Conservation (phyloP, 2,888 invertebrate genomes). For the Cactoblastis cactorum region DNA sequence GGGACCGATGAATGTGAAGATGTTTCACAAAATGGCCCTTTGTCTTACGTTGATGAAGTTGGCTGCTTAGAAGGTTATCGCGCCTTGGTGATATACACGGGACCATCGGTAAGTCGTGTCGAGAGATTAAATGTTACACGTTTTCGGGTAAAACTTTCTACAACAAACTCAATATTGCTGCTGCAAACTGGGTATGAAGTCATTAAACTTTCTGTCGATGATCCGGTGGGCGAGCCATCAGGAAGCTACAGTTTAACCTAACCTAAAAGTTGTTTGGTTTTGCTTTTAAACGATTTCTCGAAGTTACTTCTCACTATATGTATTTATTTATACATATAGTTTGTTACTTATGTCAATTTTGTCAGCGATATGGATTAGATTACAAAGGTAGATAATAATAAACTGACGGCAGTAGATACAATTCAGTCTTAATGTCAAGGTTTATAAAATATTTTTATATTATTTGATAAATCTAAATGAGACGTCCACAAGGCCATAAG, state of each 20-base stretch:
- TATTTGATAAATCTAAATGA: background rate
- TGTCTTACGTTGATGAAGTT: constrained; percentile 28
- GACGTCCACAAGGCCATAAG: background rate
- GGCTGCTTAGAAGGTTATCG: constrained; percentile 26
- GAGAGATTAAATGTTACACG: constrained; percentile 34
- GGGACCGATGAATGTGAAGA: constrained; percentile 36
- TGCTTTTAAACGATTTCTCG: constrained; percentile 6
- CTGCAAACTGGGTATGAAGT: constrained; percentile 43
- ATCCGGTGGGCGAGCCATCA: constrained; percentile 36
- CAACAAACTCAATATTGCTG: constrained; percentile 33
- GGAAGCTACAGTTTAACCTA: constrained; percentile 24
- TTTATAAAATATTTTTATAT: background rate
- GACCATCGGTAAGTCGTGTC: constrained; percentile 9
- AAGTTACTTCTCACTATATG: constrained; percentile 16
- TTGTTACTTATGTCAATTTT: constrained; percentile 24
- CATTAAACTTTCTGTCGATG: constrained; percentile 52
- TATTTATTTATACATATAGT: constrained; percentile 4
- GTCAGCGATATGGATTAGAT: too few relatives aligned
- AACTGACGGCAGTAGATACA: too few relatives aligned
- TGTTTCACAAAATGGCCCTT: constrained; percentile 34
- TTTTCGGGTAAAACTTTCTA: constrained; percentile 31
- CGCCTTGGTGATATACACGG: constrained; percentile 17
- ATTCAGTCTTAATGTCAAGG: constrained; percentile 11
- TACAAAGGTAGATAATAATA: too few relatives aligned
- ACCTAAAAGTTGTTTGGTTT: constrained; percentile 14